Percentiles rank a stretch among this genome's conserved stretches.
Conservation (phyloP, 2,113 vertebrate species). For the Seriola quinqueradiata region DNA sequence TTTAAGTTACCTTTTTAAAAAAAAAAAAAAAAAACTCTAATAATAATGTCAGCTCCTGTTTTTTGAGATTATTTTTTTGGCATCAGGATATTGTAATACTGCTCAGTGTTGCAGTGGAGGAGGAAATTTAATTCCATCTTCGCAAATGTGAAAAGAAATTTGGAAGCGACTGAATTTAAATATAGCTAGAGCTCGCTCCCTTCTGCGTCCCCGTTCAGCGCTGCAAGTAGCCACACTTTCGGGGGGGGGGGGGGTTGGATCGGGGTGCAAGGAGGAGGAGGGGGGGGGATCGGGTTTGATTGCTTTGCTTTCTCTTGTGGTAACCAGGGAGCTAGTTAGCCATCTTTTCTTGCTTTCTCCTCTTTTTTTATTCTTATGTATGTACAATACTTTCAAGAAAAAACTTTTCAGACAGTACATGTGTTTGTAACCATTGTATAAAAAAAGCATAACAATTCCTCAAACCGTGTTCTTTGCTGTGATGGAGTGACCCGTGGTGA, state of each 20-base stretch:
- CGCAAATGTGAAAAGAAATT: conserved; percentile 72
- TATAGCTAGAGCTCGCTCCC: conserved; percentile 32
- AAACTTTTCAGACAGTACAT: conserved; percentile 50
- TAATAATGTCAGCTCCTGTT: conserved; percentile 35
- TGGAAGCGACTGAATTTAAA: conserved; percentile 55
- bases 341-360: conserved; percentile 44
- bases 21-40: conserved; percentile 40
- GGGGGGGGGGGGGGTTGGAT: not conserved
- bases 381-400: conserved; percentile 63
- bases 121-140: conserved; percentile 55
- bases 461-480: conserved; percentile 14
- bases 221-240: conserved; percentile 37
- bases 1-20: conserved; percentile 31
- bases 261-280: no score
- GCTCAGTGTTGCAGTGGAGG: conserved; percentile 65
- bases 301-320: conserved; percentile 53
- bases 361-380: conserved; percentile 48
- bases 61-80: conserved; percentile 55
- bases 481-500: not conserved
- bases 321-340: conserved; percentile 57
- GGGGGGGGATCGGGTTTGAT: conserved; percentile 9
- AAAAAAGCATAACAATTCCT: conserved; percentile 30
- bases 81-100: conserved; percentile 64
- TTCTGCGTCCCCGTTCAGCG: conserved; percentile 27
- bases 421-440: conserved; percentile 74